phyloP scores from a whole-genome alignment of 92 coral and sea anemone genomes.

The Muricea muricata region DNA sequence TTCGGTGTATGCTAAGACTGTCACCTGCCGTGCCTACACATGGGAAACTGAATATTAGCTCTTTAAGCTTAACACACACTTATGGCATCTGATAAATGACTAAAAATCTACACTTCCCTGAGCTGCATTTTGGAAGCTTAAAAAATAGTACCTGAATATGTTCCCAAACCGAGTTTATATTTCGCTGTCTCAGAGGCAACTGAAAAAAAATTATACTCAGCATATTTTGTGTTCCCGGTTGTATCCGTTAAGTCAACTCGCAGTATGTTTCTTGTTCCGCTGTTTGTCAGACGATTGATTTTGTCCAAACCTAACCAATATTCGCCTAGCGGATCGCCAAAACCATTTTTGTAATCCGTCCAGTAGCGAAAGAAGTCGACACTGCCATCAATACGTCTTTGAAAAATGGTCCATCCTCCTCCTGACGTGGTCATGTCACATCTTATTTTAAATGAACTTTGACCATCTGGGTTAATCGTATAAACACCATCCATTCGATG shows the following conservation, averaged over 20 bases:
- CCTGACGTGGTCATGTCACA: constrained; percentile 26
- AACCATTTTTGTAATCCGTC: constrained; percentile 3
- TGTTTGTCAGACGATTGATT: background rate
- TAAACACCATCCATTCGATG: background rate
- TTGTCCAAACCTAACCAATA: constrained; percentile 14
- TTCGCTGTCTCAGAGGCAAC: background rate
- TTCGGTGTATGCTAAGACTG: background rate
- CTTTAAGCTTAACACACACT: background rate
- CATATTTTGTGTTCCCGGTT: background rate
- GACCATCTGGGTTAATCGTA: constrained; percentile 13
- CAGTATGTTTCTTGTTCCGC: background rate
- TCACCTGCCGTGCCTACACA: constrained; percentile 15
- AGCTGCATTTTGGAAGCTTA: background rate
- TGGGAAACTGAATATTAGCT: background rate
- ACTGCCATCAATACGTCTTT: constrained; percentile 8
- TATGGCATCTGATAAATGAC: too few relatives aligned
- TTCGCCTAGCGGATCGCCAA: constrained; percentile 14
- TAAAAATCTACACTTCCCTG: too few relatives aligned
- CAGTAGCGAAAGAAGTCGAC: background rate
- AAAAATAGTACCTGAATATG: background rate
- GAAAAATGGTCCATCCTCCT: constrained; percentile 31
- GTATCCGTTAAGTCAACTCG: constrained; percentile 10
- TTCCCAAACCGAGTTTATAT: background rate
- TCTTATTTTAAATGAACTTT: background rate
- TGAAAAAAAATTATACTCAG: background rate